phyloP scores from a whole-genome alignment of 2,888 invertebrate genomes.

The Hydropsyche betteni region DNA sequence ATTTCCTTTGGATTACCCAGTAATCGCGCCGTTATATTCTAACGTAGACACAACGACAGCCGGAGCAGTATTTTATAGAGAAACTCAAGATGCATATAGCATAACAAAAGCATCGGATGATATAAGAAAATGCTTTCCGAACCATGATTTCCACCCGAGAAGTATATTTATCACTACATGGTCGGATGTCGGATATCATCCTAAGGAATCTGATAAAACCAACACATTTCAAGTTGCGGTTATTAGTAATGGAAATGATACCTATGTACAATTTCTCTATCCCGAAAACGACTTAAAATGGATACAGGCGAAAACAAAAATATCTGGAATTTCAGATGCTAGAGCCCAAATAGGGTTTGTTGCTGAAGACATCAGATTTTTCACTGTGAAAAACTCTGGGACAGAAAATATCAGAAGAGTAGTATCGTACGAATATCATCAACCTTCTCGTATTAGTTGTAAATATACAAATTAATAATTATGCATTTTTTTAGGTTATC shows the following conservation, averaged over 20 bases:
- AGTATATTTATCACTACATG: slow-evolving; percentile 90
- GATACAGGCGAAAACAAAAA: slow-evolving; percentile 83
- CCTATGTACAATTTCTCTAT: slow-evolving; percentile 88
- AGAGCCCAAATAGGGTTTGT: slow-evolving; percentile 94
- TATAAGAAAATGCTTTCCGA: slow-evolving; percentile 78
- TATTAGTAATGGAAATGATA: slow-evolving; percentile 78
- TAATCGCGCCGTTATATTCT: slow-evolving; percentile 90
- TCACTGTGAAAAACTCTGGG: slow-evolving; percentile 85
- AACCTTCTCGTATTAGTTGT: not conserved
- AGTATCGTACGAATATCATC: slow-evolving; percentile 71
- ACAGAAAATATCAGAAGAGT: slow-evolving; percentile 86
- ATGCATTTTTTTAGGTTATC: slow-evolving; percentile 72
- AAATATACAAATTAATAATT: slow-evolving; percentile 38
- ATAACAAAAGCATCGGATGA: slow-evolving; percentile 74
- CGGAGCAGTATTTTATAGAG: slow-evolving; percentile 79
- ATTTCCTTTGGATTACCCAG: slow-evolving; percentile 88
- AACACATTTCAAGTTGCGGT: slow-evolving; percentile 85
- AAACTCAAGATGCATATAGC: slow-evolving; percentile 70
- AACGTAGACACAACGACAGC: slow-evolving; percentile 84
- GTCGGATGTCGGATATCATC: slow-evolving; percentile 85
- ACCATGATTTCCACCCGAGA: slow-evolving; percentile 76
- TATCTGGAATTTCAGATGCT: slow-evolving; percentile 84
- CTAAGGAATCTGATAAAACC: slow-evolving; percentile 71
- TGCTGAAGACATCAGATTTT: slow-evolving; percentile 80
- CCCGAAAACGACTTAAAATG: slow-evolving; percentile 90